Base-by-base conservation (phyloP, 2,113 vertebrate genomes). In the Eudyptes chrysolophus region DNA sequence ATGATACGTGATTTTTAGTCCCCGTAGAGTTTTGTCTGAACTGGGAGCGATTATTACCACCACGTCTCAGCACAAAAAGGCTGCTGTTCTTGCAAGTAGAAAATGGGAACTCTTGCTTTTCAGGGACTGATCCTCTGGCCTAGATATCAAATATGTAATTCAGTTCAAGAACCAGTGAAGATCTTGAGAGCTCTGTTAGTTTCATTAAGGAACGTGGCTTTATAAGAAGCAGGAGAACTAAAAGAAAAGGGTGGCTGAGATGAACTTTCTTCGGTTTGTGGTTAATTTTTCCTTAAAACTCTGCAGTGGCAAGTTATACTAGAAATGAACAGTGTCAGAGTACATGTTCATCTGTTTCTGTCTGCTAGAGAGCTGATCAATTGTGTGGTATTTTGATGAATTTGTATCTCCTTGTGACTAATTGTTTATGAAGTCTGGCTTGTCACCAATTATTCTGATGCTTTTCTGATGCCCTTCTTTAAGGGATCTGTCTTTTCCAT, bases 61-160 rank as follows among this genome's bases (percentile, higher is more conserved):
- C 22, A 4, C 0, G 0, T 40, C 26, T 66, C 10, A 40, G 61
- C 42, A 42, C 61, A 71, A 49, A 69, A 14, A 3, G 4, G 8
- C 11, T 32, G 21, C 2, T 83, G 12, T 48, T 87, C 55, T 48
- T 88, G 26, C 8, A 20, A 32, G 40, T 32, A 27, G 34, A 29
- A 36, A 27, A 55, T 10, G 21, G 21, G n/a, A 52, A 10, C 38
- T 51, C 44, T 6, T 69, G 32, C 24, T 92, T 84, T 89, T 29
- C 65, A 78, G 44, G 29, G 22, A 6, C 49, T 38, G 49, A 25
- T 89, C 34, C 24, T 61, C 44, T 84, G 34, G 19, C 32, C 40
- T 72, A 20, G 24, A 4, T 71, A 36, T 38, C 61, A 71, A 54
- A 46, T 44, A 10, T 4, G 3, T 68, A 19, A 13, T 81, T 69